Evolutionary conservation across 2,113 vertebrate genomes (phyloP), one percentile per base, ranked within the genome.

Genomic region (Carassius auratus): DNA sequence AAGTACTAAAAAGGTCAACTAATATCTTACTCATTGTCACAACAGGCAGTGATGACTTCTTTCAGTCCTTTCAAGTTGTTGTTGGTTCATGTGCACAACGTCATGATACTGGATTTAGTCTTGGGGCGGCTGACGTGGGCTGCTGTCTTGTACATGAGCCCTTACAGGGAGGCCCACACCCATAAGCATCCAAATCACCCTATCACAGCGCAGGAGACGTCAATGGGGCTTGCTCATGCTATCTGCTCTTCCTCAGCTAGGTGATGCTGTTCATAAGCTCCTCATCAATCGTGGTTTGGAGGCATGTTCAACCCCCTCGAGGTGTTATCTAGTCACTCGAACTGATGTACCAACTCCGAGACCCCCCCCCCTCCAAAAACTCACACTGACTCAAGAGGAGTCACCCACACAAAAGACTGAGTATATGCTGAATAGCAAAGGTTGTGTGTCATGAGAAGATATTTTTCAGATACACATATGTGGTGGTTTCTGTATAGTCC

Each of bases 321-420:
- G 86, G 84, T 87, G 88, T 52, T 50, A 87, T 55, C 23, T 68
- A 62, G 64, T 86, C 88, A 89, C 50, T 61, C 64, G 3, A 45
- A 26, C 83, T 81, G 74, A 79, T 33, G 42, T n/a, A 38, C 8
- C 33, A 61, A 23, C 55, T 26, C 77, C 15, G 38, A 83, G 78
- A 84, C 5, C 30, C 64, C 83, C 76, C 1, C 84, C 74, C 6
- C 19, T 30, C 30, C 5, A 0, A 38, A 68, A 83, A 23, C 73
- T 78, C 74, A n/a, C 79, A 78, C 79, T 77, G 87, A 83, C 71
- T 82, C 62, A 69, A 69, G 59, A 38, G 10, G 17, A n/a, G 45
- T 77, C 38, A 50, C 69, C 52, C 84, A 79, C 76, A 79, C 52
- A 36, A 48, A 66, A 19, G 19, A 19, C 61, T 62, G 74, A 76